Conservation (phyloP, 1,140 invertebrate genomes). For the Potamilus streckersoni region DNA sequence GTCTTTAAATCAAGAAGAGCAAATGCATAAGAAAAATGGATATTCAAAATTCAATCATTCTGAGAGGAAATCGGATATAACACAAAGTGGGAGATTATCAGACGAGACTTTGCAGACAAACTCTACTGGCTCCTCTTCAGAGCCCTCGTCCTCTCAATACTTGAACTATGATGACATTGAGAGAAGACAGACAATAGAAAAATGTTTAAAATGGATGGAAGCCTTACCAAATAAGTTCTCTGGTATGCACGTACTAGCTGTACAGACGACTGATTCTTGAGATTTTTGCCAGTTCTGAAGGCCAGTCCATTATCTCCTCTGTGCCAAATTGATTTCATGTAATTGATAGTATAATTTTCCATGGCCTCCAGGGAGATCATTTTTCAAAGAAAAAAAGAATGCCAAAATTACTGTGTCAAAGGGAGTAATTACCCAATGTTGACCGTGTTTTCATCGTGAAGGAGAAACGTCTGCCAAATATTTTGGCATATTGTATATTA, state of each 20-base stretch:
- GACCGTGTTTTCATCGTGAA: too few relatives aligned
- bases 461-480: too few relatives aligned
- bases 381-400: too few relatives aligned
- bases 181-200: slow-evolving; percentile 37
- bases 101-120: slow-evolving; percentile 35
- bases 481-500: too few relatives aligned
- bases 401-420: too few relatives aligned
- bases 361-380: too few relatives aligned
- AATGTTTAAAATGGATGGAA: slow-evolving; percentile 49
- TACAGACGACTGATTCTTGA: too few relatives aligned
- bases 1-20: slow-evolving; percentile 9
- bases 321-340: too few relatives aligned
- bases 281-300: too few relatives aligned
- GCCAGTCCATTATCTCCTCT: too few relatives aligned
- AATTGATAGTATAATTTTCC: too few relatives aligned
- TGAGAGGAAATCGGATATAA: slow-evolving; percentile 44
- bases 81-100: slow-evolving; percentile 39
- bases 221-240: slow-evolving; percentile 46
- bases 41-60: slow-evolving; percentile 21
- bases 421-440: too few relatives aligned
- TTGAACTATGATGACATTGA: slow-evolving; percentile 36
- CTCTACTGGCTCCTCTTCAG: slow-evolving; percentile 31
- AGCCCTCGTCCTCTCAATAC: not conserved
- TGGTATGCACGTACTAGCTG: slow-evolving; percentile 37
- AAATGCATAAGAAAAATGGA: slow-evolving; percentile 15